Evolutionary conservation across 2,113 vertebrate genomes (phyloP), one percentile per base, ranked within the genome.

Genomic region (Girardinichthys multiradiatus): DNA sequence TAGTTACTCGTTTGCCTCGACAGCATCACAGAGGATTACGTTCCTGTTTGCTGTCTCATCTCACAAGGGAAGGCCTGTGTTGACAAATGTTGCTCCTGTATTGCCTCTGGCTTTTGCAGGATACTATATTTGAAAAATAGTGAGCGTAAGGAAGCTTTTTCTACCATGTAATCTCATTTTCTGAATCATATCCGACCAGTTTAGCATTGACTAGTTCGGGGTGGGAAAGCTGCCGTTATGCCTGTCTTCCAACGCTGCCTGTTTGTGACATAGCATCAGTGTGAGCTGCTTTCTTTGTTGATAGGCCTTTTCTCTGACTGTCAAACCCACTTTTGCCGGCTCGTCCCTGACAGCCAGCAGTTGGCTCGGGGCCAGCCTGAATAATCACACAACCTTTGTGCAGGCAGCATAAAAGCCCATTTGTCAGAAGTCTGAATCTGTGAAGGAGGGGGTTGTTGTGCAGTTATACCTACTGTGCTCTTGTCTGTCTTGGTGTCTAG

Each of bases 1-100:
- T 81, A 70, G 91, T 94, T 93, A 91, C 92, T 70, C 80, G 15
- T 91, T 89, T 68, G 57, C 84, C 86, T 85, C 81, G 69, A 66
- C 76, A 68, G 78, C 82, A 80, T 79, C 80, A 71, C 37, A 35
- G 71, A 71, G 82, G 88, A 92, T 93, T 87, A 80, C 60, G 84
- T 93, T 92, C 74, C 80, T 60, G 80, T 77, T 87, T 75, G 80
- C 81, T 21, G 42, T 87, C 87, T 91, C 79, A 68, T 86, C 75
- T 76, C 74, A 63, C 67, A 78, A 68, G 78, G 28, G 28, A 75
- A 82, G 78, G 84, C 57, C 69, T 42, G 28, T 29, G 79, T 54
- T 86, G 85, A 90, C 86, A 92, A 88, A 90, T 84, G 76, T 79
- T 83, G 76, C 83, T 83, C 67, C 87, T 68, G 78, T 86, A 84